Evolutionary conservation across 2,113 vertebrate genomes (phyloP), one percentile per base, ranked within the genome.

Genomic region (Atlantisia rogersi): DNA sequence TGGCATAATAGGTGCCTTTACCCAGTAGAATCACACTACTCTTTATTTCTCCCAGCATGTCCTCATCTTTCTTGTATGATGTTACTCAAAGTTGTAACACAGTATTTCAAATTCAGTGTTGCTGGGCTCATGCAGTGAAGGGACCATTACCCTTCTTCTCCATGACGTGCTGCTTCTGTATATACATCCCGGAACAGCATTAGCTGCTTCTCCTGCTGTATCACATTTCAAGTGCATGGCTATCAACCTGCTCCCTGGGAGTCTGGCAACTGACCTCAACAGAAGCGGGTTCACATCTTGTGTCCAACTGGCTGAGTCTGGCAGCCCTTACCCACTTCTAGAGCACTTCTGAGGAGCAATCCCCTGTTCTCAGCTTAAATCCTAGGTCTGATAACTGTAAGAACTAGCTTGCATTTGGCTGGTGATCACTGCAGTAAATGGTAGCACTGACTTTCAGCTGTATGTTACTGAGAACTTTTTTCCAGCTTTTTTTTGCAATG

Each of bases 151-250:
- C n/a, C 88, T 80, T 82, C 64, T 92, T 85, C 88, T 92, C 90
- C 93, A 89, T 91, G 83, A 95, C 1, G 9, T 86, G 44, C 42
- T 81, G 2, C 86, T 67, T 92, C 92, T 87, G 73, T 7, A 70
- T 25, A 87, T 25, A 50, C 65, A 74, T 79, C 77, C 80, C 89
- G 77, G 77, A 87, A 94, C 60, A 86, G 67, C 48, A 94, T 84
- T 73, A 92, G 65, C 77, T 80, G 52, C 52, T 93, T 86, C 77
- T 95, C 78, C 83, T 69, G 53, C 35, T 9, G 2, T 92, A 92
- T 83, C 96, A 64, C 75, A 55, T 95, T 95, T 92, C 96, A 95
- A 83, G 63, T 35, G 67, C 42, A 14, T 42, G 70, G 92, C 77
- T 90, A 71, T 77, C 63, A 89, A n/a, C 60, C 88, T 93, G 77